Evolutionary conservation across 2,797 vertebrate genomes (phyloP).

Genomic region (Acrocephalus scirpaceus): DNA sequence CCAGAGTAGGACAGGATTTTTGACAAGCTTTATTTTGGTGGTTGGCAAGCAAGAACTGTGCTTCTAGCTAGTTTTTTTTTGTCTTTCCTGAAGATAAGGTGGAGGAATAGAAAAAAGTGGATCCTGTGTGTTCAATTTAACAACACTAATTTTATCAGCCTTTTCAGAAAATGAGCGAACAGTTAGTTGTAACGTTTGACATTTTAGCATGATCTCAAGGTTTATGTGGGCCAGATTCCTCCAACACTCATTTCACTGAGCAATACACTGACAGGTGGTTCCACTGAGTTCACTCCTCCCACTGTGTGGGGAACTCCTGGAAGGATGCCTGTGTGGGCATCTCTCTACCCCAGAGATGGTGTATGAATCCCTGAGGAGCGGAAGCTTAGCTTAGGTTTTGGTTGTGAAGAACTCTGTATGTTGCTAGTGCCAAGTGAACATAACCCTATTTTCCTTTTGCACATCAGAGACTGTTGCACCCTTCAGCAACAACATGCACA

Average conservation of each 20-base stretch:
- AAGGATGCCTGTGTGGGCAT: background rate
- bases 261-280: background rate
- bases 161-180: background rate
- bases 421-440: background rate
- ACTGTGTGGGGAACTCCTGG: background rate
- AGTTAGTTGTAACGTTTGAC: background rate
- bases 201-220: background rate
- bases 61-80: background rate
- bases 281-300: background rate
- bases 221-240: background rate
- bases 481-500: background rate
- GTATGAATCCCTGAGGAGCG: background rate
- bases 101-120: background rate
- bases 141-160: background rate
- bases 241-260: background rate
- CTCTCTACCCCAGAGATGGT: background rate
- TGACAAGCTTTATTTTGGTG: background rate
- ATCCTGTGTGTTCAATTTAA: background rate
- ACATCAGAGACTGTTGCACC: background rate
- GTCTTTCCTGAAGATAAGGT: background rate
- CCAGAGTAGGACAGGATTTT: background rate
- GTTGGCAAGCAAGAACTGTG: background rate
- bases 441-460: background rate
- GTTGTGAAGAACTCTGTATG: background rate
- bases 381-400: background rate